A percentile compares a stretch with the other conserved stretches of the same genome.
These are phyloP conservation scores for Austrolebias charrua DNA, from an alignment of 2,797 vertebrate genomes.

Conservation along the genomic window DNA sequence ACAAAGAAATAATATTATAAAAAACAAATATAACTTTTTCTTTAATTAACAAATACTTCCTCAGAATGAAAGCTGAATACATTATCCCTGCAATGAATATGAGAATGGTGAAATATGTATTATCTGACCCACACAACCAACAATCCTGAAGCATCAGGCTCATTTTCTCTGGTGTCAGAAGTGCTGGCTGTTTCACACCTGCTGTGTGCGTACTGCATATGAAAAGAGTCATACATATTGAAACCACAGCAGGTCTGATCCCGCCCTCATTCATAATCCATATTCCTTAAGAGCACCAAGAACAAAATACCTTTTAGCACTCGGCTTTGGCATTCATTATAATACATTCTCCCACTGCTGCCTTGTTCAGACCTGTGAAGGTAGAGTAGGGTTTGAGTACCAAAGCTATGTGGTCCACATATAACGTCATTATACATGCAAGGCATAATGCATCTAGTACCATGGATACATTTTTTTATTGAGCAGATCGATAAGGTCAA, in stretches of 20 bases:
- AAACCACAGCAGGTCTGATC: constrained; percentile 75
- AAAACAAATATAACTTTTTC: too few relatives aligned
- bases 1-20: too few relatives aligned
- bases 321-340: constrained; percentile 68
- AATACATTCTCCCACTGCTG: constrained; percentile 63
- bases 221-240: constrained; percentile 79
- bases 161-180: constrained; percentile 42
- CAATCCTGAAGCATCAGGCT: constrained; percentile 8
- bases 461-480: constrained; percentile 30
- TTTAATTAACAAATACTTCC: neutral
- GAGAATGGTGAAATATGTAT: neutral
- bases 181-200: constrained; percentile 57
- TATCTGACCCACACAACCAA: constrained; percentile 6
- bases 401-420: constrained; percentile 35
- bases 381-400: constrained; percentile 20
- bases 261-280: constrained; percentile 75
- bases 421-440: constrained; percentile 42
- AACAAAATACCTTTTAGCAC: constrained; percentile 69
- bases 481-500: constrained; percentile 29
- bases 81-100: neutral
- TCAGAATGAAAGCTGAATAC: neutral
- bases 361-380: constrained; percentile 42
- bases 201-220: constrained; percentile 65
- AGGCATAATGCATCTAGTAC: constrained; percentile 21
- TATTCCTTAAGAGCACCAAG: constrained; percentile 72